A percentile compares a stretch with the other conserved stretches of the same genome.
Conservation (phyloP, 2,113 vertebrate species). For the Callocephalon fimbriatum region DNA sequence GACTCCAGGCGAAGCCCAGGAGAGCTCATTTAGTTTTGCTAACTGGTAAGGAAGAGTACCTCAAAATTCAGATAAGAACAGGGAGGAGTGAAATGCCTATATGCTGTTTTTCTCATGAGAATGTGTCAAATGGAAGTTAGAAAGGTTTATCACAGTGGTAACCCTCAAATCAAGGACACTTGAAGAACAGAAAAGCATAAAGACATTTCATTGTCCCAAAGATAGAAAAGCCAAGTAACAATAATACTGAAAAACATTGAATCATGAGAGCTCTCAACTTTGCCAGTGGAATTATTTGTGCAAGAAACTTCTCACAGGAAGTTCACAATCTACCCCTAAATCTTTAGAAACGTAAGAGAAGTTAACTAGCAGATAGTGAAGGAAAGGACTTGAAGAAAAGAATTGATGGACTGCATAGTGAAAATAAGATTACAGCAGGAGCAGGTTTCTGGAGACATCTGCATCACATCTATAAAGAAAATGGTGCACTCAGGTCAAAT, state of each 20-base stretch:
- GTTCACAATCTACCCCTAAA: background rate
- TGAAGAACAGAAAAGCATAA: background rate
- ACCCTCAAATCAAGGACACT: background rate
- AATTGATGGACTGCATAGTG: background rate
- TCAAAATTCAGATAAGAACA: background rate
- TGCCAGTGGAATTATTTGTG: background rate
- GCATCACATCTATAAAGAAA: background rate
- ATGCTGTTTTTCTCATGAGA: background rate
- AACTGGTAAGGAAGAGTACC: background rate
- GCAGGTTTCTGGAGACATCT: background rate
- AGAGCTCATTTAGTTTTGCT: background rate
- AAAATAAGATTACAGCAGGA: background rate
- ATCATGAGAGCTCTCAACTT: background rate
- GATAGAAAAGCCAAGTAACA: background rate
- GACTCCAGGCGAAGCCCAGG: background rate
- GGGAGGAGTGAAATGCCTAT: background rate
- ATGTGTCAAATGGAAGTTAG: background rate
- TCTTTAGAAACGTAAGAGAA: background rate
- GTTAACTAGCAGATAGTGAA: background rate
- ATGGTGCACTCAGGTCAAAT: background rate
- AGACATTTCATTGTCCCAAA: background rate
- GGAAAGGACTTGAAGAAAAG: background rate
- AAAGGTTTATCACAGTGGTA: background rate
- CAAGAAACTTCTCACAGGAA: background rate
- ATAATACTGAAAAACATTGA: background rate